Conservation (phyloP, 2,888 invertebrate species). For the Drosophila mulleri region DNA sequence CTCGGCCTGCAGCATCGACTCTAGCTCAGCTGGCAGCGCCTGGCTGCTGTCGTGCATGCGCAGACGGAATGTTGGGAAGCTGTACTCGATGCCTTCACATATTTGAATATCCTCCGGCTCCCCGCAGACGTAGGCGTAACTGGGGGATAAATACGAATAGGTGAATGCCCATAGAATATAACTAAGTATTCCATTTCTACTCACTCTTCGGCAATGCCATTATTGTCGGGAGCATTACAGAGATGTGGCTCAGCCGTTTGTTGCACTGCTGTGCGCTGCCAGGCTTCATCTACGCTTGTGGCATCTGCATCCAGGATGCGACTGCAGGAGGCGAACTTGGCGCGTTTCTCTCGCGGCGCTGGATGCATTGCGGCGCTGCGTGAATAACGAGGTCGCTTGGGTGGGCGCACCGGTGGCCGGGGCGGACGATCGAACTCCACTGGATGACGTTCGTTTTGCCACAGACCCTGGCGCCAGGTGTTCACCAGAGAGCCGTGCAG, state of each 20-base stretch:
- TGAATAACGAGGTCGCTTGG: conserved; percentile 83
- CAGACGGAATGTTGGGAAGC: conserved; percentile 84
- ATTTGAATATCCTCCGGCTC: conserved; percentile 76
- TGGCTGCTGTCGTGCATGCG: conserved; percentile 81
- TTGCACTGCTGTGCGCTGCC: conserved; percentile 39
- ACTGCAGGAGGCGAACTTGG: conserved; percentile 65
- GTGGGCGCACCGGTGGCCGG: conserved; percentile 83
- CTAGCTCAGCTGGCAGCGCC: conserved; percentile 69
- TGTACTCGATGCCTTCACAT: conserved; percentile 83
- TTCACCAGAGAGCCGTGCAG: conserved; percentile 89
- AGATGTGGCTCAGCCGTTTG: conserved; percentile 21
- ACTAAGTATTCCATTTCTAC: neutral
- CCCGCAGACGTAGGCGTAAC: conserved; percentile 78
- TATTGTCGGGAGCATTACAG: conserved; percentile 47
- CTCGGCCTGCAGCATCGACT: conserved; percentile 61
- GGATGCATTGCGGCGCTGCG: conserved; percentile 77
- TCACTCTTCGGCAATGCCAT: conserved; percentile 58
- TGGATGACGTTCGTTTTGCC: conserved; percentile 86
- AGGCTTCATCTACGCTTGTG: conserved; percentile 30
- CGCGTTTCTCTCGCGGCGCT: conserved; percentile 82
- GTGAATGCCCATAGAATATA: neutral
- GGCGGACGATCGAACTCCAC: conserved; percentile 84
- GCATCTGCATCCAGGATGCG: conserved; percentile 33
- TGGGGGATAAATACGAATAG: conserved; percentile 13
- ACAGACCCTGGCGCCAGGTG: conserved; percentile 93